Conservation (phyloP, 2,113 vertebrate genomes). For the Trogon melanurus region DNA sequence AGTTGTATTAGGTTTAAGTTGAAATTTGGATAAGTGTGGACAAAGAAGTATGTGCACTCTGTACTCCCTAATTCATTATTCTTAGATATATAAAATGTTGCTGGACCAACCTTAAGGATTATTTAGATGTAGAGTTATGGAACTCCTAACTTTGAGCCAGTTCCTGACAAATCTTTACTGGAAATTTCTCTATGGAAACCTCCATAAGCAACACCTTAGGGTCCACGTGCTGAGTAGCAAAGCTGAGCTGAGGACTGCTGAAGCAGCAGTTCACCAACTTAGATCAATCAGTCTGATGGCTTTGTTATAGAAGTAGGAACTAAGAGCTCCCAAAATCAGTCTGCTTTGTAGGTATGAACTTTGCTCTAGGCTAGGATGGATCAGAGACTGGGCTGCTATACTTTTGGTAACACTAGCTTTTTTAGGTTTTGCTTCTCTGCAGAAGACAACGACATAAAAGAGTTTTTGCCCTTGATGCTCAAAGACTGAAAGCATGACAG, state of each 20-base stretch:
- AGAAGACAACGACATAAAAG: neutral
- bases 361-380: neutral
- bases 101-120: neutral
- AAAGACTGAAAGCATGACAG: neutral
- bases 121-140: neutral
- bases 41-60: neutral
- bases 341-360: neutral
- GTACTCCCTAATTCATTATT: neutral
- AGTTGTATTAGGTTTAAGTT: neutral
- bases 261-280: neutral
- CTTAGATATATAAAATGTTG: neutral
- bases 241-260: neutral
- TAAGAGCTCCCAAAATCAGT: neutral
- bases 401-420: neutral
- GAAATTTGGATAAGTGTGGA: rapidly evolving
- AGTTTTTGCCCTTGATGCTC: neutral
- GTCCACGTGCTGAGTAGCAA: neutral
- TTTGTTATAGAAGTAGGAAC: neutral
- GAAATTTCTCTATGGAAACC: neutral
- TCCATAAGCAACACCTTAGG: neutral
- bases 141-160: neutral
- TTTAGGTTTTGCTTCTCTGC: neutral
- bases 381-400: neutral
- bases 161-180: neutral
- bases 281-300: neutral